Evolutionary conservation across 2,888 invertebrate genomes (phyloP), one percentile per base, ranked within the genome.

Genomic region (Philhelius pedissequus): DNA sequence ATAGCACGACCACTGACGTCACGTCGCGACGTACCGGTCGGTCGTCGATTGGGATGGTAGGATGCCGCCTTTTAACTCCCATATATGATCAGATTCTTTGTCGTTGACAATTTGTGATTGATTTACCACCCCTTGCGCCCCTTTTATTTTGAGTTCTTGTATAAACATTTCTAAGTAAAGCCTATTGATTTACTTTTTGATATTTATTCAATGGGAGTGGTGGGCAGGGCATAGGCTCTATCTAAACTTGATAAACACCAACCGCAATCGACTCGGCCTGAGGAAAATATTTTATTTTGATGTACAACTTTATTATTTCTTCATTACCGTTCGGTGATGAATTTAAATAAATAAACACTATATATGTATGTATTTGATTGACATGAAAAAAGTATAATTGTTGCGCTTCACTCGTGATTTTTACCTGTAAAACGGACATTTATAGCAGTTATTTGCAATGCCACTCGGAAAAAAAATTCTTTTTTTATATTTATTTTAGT

Each of bases 81-180:
- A 25, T 80, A 75, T 71, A 76, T 71, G 84, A 80, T 20, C 13
- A 76, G 76, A 80, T 80, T 84, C 71, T 48, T 76, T 76, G 75
- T 80, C 75, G 71, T 84, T 84, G 84, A 84, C 80, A 84, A 66
- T 76, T 40, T 74, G 64, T 83, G 83, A 83, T 83, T 83, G 83
- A 83, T 83, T 79, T 83, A 83, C 83, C 84, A 80, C 84, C 80
- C 74, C 73, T 75, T 76, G 75, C 62, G 80, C 75, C 84, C 75
- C n/a, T 40, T 62, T 77, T 76, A 69, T 64, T 43, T 5, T 30
- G 11, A 13, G n/a, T 35, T 56, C 30, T 38, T 35, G 18, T 38
- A 8, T 27, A 13, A 38, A 43, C 27, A n/a, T 25, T 22, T 48
- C 22, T 35, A 35, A 54, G n/a, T 56, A 20, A 1, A 9, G 1